Evolutionary conservation across 30 jellyfish, hydroid and myxozoan genomes (phyloP), one percentile per base, ranked within the genome.

Genomic region (Cassiopea andromeda): DNA sequence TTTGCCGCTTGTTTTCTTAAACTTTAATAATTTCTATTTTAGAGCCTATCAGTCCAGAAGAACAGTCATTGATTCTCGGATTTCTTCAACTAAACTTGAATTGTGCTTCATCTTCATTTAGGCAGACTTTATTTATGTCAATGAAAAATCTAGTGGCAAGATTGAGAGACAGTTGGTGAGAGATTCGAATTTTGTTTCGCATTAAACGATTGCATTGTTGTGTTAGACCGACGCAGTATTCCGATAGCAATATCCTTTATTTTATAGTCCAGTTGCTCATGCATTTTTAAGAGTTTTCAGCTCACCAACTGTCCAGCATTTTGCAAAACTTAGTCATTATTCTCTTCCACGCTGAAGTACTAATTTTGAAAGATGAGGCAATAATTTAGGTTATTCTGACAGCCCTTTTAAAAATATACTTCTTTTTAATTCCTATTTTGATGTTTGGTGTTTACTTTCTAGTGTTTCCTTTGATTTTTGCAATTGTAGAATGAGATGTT

Each of bases 131-230:
- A 77, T 88, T 87, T 58, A 84, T 91, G 14, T 88, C 94, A 1
- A 45, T 93, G 80, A 93, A 93, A 67, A 85, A 45, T 60, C 73
- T 93, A 27, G 61, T 93, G 84, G 92, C 88, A 60, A 67, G 94
- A 27, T 57, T 88, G 15, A 71, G 98, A 68, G 98, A 93, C 67
- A 93, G 98, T 78, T 74, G 98, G 98, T 88, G 68, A 44, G 89
- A 17, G 27, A 5, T 4, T 64, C 15, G 64, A 54, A 54, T 54
- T 54, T 54, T 54, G 64, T 54, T 54, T 54, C 0, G 64, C 12
- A 27, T 27, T 27, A 27, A 27, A 0, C 38, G 38, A 27, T 27
- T 3, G 64, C 64, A 54, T 10, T 54, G 64, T 6, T 19, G 46
- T 78, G 50, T 50, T 72, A 78, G 10, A 27, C 38, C 38, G 38